Percentiles rank a stretch among this genome's conserved stretches.
These are phyloP conservation scores for Ectemnius cavifrons DNA, from an alignment of 2,888 invertebrate species.

Conservation along the genomic window DNA sequence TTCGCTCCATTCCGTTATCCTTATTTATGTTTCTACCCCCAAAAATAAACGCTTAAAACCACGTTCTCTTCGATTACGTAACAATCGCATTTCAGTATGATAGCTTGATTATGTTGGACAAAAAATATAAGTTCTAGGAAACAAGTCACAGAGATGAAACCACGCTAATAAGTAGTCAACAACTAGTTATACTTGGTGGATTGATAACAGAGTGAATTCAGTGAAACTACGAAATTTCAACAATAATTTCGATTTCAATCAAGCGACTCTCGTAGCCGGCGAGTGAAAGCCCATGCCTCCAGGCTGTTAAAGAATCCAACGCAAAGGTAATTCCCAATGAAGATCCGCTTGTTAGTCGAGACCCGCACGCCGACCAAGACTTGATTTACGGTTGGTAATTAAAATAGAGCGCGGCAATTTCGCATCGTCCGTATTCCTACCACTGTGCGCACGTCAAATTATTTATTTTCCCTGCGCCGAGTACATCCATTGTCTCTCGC, in stretches of 20 bases:
- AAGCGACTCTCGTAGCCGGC: slow-evolving; percentile 12
- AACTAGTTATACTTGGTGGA: too few relatives aligned
- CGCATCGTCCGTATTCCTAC: slow-evolving; percentile 31
- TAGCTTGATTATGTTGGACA: too few relatives aligned
- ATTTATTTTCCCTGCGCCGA: slow-evolving; percentile 35
- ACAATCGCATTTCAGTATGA: too few relatives aligned
- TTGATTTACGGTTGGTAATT: slow-evolving; percentile 60
- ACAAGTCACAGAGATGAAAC: too few relatives aligned
- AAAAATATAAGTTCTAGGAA: too few relatives aligned
- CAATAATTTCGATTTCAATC: slow-evolving; percentile 20
- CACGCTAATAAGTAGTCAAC: too few relatives aligned
- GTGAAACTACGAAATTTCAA: slow-evolving; percentile 2
- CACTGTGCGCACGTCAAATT: slow-evolving; percentile 38
- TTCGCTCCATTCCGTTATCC: background rate
- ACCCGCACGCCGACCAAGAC: slow-evolving; percentile 15
- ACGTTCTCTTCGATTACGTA: too few relatives aligned
- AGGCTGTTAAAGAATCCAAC: slow-evolving; percentile 43
- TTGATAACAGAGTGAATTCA: too few relatives aligned
- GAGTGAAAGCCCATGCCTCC: slow-evolving; percentile 37
- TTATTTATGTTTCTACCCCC: too few relatives aligned
- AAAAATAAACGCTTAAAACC: too few relatives aligned
- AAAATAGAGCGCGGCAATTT: slow-evolving; percentile 57
- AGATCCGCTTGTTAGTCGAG: slow-evolving; percentile 21
- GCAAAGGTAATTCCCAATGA: slow-evolving; percentile 44
- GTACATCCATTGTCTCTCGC: slow-evolving; percentile 35